Evolutionary conservation across 2,113 vertebrate genomes (phyloP), one percentile per base, ranked within the genome.

Genomic region (Melanotaenia duboulayi): DNA sequence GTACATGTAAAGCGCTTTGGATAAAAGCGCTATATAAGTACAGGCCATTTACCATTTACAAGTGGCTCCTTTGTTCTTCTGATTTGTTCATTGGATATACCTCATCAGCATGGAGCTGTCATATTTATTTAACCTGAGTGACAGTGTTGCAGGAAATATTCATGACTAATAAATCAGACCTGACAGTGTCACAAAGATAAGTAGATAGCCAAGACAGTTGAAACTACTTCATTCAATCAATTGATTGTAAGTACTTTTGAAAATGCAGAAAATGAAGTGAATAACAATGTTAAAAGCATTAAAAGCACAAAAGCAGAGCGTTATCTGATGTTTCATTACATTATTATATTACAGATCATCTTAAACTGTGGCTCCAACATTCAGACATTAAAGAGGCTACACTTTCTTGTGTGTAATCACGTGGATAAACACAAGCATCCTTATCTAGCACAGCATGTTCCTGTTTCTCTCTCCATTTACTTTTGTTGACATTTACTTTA

Each of bases 401-500:
- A 23, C 55, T 24, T 24, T 62, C 11, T 39, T n/a, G 17, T 55
- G 52, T 65, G 32, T 46, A 56, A 59, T 60, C 57, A 80, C 20
- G 3, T 65, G 60, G 71, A 54, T 32, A 63, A 71, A 80, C 12
- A 66, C 25, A 70, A 57, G 70, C 11, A 81, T 4, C 5, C 46
- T 65, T 51, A 74, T 78, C 60, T 61, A 54, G 70, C 37, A 74
- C 59, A 61, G 50, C 54, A 51, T 70, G 82, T 67, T 88, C 57
- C 69, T 39, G 52, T 63, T 62, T 71, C n/a, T 77, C 59, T 48
- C n/a, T 74, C 65, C 9, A 70, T 64, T 59, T 78, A 46, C 48
- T 37, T 82, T 77, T 80, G 80, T 75, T 77, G 65, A 67, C 54
- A 68, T 35, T 70, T 65, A 62, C 58, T 85, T 76, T 65, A 74